phyloP scores from a whole-genome alignment of 2,888 invertebrate species.

The Diloba caeruleocephala region DNA sequence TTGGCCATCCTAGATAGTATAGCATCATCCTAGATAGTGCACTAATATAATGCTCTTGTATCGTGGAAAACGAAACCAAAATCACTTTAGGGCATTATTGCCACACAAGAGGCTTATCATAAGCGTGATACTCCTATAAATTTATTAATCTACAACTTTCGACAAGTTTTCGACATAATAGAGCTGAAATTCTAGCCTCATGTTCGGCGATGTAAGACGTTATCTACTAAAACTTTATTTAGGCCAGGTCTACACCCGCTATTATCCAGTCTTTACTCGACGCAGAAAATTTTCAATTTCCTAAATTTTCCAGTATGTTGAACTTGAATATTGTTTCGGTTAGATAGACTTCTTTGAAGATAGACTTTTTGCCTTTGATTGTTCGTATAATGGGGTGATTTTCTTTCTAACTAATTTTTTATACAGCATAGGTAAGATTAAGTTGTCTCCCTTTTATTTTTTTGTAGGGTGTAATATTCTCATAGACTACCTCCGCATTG shows the following conservation, averaged over 20 bases:
- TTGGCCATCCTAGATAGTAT: too few relatives aligned
- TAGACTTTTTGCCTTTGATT: not conserved
- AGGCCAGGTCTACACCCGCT: slow-evolving; percentile 1
- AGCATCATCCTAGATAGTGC: too few relatives aligned
- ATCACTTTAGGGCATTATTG: not conserved
- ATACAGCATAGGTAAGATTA: not conserved
- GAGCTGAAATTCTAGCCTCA: slow-evolving; percentile 4
- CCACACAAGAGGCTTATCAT: not conserved
- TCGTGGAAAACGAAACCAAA: not conserved
- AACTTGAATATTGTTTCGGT: not conserved
- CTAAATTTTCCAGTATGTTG: slow-evolving; percentile 5
- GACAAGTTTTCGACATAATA: slow-evolving; percentile 12
- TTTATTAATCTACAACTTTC: not conserved
- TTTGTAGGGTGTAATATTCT: too few relatives aligned
- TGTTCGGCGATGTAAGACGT: slow-evolving; percentile 1
- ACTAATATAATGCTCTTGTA: not conserved
- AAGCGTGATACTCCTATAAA: slow-evolving; percentile 11
- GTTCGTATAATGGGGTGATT: not conserved
- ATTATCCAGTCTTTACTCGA: slow-evolving; percentile 29
- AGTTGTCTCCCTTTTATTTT: too few relatives aligned
- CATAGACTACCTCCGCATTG: too few relatives aligned
- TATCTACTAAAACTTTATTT: slow-evolving; percentile 38
- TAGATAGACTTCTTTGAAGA: not conserved
- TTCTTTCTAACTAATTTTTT: not conserved
- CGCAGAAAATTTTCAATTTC: slow-evolving; percentile 25